Conservation (phyloP, 2,113 vertebrate species). For the Platichthys flesus region DNA sequence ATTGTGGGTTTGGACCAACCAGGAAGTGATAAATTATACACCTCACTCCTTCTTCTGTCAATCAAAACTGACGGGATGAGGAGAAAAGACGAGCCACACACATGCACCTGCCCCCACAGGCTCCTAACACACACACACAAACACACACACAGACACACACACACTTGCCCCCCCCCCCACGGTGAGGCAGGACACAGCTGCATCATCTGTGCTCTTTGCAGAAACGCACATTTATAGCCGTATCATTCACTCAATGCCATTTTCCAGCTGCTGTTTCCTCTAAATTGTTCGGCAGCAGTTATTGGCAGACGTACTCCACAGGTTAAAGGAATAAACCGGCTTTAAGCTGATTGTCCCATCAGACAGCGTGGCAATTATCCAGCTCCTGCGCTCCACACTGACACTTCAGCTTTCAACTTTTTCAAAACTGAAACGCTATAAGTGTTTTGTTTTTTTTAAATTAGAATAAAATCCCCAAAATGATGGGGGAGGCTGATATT, state of each 20-base stretch:
- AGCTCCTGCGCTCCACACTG: not conserved
- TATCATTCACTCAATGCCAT: conserved; percentile 51
- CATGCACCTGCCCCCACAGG: conserved; percentile 34
- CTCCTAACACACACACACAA: conserved; percentile 10
- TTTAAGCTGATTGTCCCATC: conserved; percentile 29
- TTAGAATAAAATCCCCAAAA: too few species aligned
- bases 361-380: conserved; percentile 2
- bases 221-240: conserved; percentile 41
- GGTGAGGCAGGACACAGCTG: conserved; percentile 72
- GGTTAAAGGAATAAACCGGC: conserved; percentile 41
- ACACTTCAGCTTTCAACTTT: conserved; percentile 10
- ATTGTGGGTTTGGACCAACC: conserved; percentile 60
- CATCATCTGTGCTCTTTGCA: conserved; percentile 44
- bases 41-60: conserved; percentile 66
- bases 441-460: too few species aligned
- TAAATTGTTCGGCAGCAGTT: conserved; percentile 47
- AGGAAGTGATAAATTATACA: conserved; percentile 79
- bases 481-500: too few species aligned
- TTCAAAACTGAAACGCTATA: too few species aligned
- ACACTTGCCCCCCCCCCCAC: not conserved
- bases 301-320: conserved; percentile 25
- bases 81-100: conserved; percentile 44
- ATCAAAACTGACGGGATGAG: conserved; percentile 70
- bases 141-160: conserved; percentile 12
- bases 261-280: conserved; percentile 61